These are phyloP conservation scores for Bursaphelenchus okinawaensis DNA, from an alignment of 2,888 invertebrate genomes.

Conservation along the genomic window DNA sequence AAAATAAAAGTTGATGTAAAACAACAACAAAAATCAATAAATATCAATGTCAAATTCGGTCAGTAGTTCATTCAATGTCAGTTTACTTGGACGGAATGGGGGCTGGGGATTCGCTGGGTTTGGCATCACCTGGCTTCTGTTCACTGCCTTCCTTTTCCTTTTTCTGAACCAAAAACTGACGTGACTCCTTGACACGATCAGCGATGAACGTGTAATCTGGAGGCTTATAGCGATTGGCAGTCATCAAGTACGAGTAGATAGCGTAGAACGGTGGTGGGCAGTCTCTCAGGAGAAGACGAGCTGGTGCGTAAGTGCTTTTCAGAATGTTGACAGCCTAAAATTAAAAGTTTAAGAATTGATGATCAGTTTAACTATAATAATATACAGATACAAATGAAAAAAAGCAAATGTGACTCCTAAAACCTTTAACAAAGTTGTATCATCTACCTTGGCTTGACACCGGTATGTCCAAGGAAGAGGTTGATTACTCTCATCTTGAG, in stretches of 20 bases:
- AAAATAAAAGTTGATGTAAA: too few relatives aligned
- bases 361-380: slow-evolving; percentile 18
- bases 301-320: slow-evolving; percentile 17
- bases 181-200: slow-evolving; percentile 24
- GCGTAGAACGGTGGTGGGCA: slow-evolving; percentile 31
- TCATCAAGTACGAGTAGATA: slow-evolving; percentile 29
- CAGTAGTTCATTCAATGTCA: too few relatives aligned
- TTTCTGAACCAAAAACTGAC: background rate
- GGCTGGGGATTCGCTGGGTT: too few relatives aligned
- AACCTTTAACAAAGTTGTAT: background rate
- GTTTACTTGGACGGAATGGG: too few relatives aligned
- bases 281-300: slow-evolving; percentile 17
- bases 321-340: slow-evolving; percentile 5
- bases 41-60: too few relatives aligned
- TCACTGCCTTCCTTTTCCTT: background rate
- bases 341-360: too few relatives aligned
- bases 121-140: too few relatives aligned
- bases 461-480: slow-evolving; percentile 34
- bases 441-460: slow-evolving; percentile 14
- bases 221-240: slow-evolving; percentile 24
- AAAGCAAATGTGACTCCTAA: background rate
- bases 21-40: too few relatives aligned
- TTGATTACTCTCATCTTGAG: slow-evolving; percentile 5
- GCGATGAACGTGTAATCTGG: slow-evolving; percentile 31
- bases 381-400: slow-evolving; percentile 1